These are phyloP conservation scores for Pipistrellus nathusii DNA, from an alignment of 2,797 vertebrate species.

Conservation along the genomic window DNA sequence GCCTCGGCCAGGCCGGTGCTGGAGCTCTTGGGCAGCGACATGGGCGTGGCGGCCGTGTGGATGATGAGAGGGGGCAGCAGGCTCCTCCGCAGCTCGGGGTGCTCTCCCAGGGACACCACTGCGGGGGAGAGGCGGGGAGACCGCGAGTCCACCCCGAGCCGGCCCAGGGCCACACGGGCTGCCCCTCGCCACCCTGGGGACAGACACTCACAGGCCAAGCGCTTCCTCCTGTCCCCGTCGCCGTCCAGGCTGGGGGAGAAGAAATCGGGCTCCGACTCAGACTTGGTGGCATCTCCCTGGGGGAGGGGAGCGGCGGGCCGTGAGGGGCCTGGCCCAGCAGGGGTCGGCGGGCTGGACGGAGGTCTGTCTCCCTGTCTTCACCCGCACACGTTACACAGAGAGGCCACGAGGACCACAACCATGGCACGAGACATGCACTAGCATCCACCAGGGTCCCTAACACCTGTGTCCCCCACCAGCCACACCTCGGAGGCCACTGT, in stretches of 20 bases:
- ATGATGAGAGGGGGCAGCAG: conserved; percentile 98
- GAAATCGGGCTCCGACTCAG: conserved; percentile 94
- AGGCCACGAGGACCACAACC: conserved; percentile 76
- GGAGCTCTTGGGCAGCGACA: conserved; percentile 95
- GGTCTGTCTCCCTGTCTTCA: conserved; percentile 57
- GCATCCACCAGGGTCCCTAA: neutral
- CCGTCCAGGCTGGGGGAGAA: conserved; percentile 93
- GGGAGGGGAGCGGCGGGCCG: conserved; percentile 71
- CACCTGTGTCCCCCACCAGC: conserved; percentile 37
- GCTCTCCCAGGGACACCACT: conserved; percentile 95
- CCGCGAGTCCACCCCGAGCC: conserved; percentile 3
- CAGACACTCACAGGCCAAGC: conserved; percentile 92
- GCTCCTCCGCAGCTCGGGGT: conserved; percentile 94
- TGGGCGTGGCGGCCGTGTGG: conserved; percentile 97
- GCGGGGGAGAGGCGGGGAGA: neutral
- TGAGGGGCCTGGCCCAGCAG: conserved; percentile 3
- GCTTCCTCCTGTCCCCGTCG: conserved; percentile 92
- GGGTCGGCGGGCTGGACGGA: neutral
- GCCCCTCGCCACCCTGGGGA: fast-evolving
- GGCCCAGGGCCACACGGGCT: neutral
- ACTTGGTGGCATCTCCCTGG: conserved; percentile 95
- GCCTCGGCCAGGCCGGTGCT: conserved; percentile 88
- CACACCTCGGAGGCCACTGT: neutral
- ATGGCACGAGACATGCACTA: conserved; percentile 77
- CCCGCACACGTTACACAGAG: conserved; percentile 64